Base-by-base conservation (phyloP, 2,888 invertebrate species). In the Acholoe squamosa region DNA sequence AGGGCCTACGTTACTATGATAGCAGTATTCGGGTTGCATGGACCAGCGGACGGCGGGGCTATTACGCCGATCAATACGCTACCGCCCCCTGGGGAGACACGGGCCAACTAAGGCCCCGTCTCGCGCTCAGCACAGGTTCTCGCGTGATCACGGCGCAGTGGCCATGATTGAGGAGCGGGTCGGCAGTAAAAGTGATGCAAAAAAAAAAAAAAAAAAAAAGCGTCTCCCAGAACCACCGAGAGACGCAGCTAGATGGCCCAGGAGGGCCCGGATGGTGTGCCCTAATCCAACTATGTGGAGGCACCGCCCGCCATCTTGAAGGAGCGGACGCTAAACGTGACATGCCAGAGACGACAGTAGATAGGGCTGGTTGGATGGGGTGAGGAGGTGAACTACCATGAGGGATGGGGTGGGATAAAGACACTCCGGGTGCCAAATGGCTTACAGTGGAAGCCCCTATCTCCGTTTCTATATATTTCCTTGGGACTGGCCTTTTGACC, bases 61-160 rank as follows among this genome's bases (percentile, higher is more conserved):
- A 71, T 71, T 71, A 71, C 71, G 71, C 71, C 71, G 71, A 71
- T 71, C 71, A 71, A 71, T 71, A 71, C 71, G 14, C 28, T 71
- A 71, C 28, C 71, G 71, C 71, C 71, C 71, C 71, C 71, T 71
- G 25, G 71, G 25, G 71, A 71, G 71, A 28, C 71, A 16, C 31
- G n/a, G 71, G 28, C 14, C n/a, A 28, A 71, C 25, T 28, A n/a
- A 71, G n/a, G 28, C n/a, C 71, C 71, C 19, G 71, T 71, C 71
- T 71, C 71, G 71, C 71, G 71, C 71, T 28, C 71, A 14, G 31
- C 71, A 5, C 71, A 25, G 28, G 71, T 28, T 71, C 71, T 71
- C 71, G 71, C 71, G 71, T 71, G 71, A 71, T 28, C 71, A 5
- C n/a, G 25, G 28, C 14, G 71, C 71, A 16, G 71, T 25, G n/a